Evolutionary conservation across 1,140 invertebrate species (phyloP), one percentile per base, ranked within the genome.

Genomic region (Drosophila kohkoa): DNA sequence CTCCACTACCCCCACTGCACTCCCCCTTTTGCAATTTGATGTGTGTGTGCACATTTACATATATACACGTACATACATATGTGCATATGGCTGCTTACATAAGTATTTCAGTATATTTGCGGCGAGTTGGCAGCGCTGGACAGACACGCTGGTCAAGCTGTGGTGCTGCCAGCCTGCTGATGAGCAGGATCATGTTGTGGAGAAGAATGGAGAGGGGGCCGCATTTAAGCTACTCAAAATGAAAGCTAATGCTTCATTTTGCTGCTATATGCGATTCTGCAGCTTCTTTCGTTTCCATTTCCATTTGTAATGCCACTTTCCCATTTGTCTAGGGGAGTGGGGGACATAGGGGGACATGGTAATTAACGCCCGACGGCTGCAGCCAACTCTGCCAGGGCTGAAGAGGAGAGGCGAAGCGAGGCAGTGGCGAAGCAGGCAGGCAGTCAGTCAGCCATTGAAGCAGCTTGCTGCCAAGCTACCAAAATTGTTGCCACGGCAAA

Each of bases 301-400:
- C 49, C 35, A 66, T 35, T 57, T 62, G 15, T 52, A 64, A 71
- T 57, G 63, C 43, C 51, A 75, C 45, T 75, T 58, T 43, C 54
- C 60, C 54, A 58, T 43, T 46, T 25, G 20, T 48, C 59, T 25
- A 25, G 0, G n/a, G 11, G 35, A 38, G 35, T 32, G 32, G 5
- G 32, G 32, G 32, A 32, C 32, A 8, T 8, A 11, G 41, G 11
- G 41, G 41, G 52, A 32, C 35, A 75, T 52, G 52, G 73, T 60
- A 75, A 75, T 75, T 75, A 75, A 75, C 68, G 68, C 67, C 58
- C 58, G 54, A 25, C 64, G 70, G 13, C 64, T 68, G 65, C 52
- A 72, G 43, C 71, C 52, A 67, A 13, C 35, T 25, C 20, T 72
- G 55, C 48, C 55, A 75, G 65, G 15, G 13, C 32, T 25, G 20